A percentile compares a stretch with the other conserved stretches of the same genome.
phyloP scores from a whole-genome alignment of 2,797 vertebrate genomes.

The Luscinia luscinia region DNA sequence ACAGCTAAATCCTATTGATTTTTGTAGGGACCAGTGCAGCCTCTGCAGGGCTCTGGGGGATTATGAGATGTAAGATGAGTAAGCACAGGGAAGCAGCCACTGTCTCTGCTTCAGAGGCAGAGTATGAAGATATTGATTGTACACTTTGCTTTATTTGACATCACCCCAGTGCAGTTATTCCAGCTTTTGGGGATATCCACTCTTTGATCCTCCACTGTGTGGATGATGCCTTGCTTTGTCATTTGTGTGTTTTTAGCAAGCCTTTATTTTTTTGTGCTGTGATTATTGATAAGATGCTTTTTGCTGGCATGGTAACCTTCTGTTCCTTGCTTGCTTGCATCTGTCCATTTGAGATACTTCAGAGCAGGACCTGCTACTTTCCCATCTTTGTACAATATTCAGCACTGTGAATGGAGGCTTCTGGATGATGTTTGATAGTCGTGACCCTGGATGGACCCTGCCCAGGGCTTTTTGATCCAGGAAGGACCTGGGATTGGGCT shows the following conservation, averaged over 20 bases:
- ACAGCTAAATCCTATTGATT: not conserved
- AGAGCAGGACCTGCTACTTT: not conserved
- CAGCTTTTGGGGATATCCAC: not conserved
- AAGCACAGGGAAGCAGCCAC: not conserved
- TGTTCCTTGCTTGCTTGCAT: not conserved
- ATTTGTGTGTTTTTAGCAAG: not conserved
- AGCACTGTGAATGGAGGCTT: not conserved
- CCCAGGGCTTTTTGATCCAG: not conserved
- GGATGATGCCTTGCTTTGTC: not conserved
- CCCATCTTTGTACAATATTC: not conserved
- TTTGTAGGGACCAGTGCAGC: conserved; percentile 1
- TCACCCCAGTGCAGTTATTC: not conserved
- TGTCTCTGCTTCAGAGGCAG: not conserved
- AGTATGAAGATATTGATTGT: conserved; percentile 7
- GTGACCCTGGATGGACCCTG: not conserved
- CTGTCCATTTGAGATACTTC: not conserved
- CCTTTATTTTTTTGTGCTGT: not conserved
- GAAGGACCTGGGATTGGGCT: not conserved
- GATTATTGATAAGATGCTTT: not conserved
- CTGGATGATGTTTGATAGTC: not conserved
- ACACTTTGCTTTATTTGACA: conserved; percentile 1
- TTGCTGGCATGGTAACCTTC: not conserved
- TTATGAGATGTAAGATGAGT: conserved; percentile 2
- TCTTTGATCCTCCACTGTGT: not conserved
- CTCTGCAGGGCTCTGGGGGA: conserved; percentile 9